phyloP scores from a whole-genome alignment of 2,888 invertebrate genomes.

The Bombylius discolor region DNA sequence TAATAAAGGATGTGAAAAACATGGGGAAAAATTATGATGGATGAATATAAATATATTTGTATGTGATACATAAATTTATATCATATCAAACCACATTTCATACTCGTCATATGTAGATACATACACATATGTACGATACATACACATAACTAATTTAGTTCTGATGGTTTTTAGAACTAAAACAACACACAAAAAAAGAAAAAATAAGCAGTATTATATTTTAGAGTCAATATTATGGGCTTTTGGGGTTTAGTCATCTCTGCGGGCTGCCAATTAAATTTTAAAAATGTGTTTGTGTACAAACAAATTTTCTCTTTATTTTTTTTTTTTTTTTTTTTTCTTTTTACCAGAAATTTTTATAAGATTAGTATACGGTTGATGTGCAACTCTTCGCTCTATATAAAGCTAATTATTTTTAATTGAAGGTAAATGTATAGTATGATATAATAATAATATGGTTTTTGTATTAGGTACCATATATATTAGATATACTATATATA shows the following conservation, averaged over 20 bases:
- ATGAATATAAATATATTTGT: neutral
- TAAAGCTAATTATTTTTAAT: constrained; percentile 5
- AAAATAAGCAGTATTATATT: too few relatives aligned
- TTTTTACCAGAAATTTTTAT: neutral
- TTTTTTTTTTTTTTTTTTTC: too few relatives aligned
- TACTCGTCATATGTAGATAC: neutral
- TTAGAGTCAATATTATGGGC: neutral
- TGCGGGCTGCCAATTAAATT: constrained; percentile 12
- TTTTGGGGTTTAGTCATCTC: constrained; percentile 2
- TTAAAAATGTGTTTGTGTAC: constrained; percentile 11
- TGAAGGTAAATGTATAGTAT: constrained; percentile 3
- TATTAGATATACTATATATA: too few relatives aligned
- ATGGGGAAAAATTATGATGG: neutral
- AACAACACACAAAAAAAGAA: neutral
- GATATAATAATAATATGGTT: too few relatives aligned
- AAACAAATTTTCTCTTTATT: neutral
- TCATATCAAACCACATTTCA: neutral
- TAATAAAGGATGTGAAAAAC: neutral
- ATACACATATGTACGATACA: too few relatives aligned
- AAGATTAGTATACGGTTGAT: too few relatives aligned
- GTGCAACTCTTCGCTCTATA: too few relatives aligned
- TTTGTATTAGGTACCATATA: too few relatives aligned
- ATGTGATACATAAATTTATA: too few relatives aligned
- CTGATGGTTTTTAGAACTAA: neutral
- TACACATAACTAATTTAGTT: too few relatives aligned